Base-by-base conservation (phyloP, 1,140 invertebrate genomes). In the Oreohelix idahoensis region DNA sequence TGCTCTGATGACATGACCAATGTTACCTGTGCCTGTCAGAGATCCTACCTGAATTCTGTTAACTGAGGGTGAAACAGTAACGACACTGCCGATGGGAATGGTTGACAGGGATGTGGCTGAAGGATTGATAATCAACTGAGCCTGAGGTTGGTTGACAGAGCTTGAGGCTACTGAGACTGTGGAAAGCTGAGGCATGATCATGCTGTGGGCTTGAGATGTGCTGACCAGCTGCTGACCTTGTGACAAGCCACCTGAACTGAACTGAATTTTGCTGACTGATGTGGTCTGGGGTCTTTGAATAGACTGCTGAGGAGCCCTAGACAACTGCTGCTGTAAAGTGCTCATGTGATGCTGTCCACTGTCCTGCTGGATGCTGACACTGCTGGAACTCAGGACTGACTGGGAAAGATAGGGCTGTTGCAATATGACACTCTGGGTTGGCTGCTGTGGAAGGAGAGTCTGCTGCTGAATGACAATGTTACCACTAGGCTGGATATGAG, bases 1-100 rank as follows among this genome's bases (percentile, higher is more conserved):
- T 79, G 78, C 78, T 79, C 63, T 79, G 39, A 79, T 79, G 17
- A 79, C 58, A 5, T 35, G 53, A 49, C 39, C 2, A 15, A 79
- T 51, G 39, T 17, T 49, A 58, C 26, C 51, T 8, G 45, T 51
- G 2, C 51, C 51, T 29, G 75, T 58, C 10, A 53, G 29, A 32
- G 38, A 74, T 8, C 49, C 75, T 23, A 35, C 49, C 20, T 39
- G 39, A 17, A 58, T 13, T 58, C 53, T 78, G 49, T 78, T 78
- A 15, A 45, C 5, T 23, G 75, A 78, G 75, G 10, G 49, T 23
- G 15, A 20, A 10, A 38, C n/a, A n/a, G n/a, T n/a, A 17, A 11
- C 4, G 70, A 38, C 23, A 35, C 13, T 71, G 69, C 69, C 38
- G 13, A 29, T 1, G 20, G 73, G 1, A 49, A 76, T 4, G 1